Percentiles rank a stretch among this genome's conserved stretches.
phyloP scores from a whole-genome alignment of 2,888 invertebrate species.

The Ecdyonurus torrentis region DNA sequence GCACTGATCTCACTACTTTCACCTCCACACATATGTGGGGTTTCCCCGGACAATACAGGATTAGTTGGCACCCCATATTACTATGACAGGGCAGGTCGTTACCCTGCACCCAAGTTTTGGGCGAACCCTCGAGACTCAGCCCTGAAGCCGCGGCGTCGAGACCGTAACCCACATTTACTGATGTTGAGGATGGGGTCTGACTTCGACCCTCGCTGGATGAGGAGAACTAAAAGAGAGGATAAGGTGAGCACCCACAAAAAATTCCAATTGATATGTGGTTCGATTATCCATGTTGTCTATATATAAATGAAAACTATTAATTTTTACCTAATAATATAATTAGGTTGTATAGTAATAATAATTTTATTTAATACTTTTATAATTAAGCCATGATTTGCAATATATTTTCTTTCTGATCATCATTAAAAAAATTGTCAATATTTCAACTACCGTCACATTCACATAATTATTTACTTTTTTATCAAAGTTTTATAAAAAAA shows the following conservation, averaged over 20 bases:
- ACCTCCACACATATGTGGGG: constrained; percentile 1
- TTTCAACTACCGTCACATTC: no score
- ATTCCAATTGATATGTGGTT: no score
- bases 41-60: constrained; percentile 15
- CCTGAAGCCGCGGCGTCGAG: constrained; percentile 13
- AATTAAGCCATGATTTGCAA: no score
- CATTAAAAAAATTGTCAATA: no score
- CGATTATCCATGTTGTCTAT: no score
- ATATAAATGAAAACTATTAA: no score
- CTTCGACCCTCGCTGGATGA: constrained; percentile 16
- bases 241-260: neutral
- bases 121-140: constrained; percentile 18
- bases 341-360: no score
- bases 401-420: no score
- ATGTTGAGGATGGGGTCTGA: constrained; percentile 14
- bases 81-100: constrained; percentile 10
- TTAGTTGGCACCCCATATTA: constrained; percentile 14
- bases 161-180: constrained; percentile 12
- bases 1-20: neutral
- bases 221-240: constrained; percentile 2
- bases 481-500: no score
- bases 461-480: no score
- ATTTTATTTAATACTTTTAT: no score
- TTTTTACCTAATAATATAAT: no score
- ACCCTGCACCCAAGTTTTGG: constrained; percentile 18